Evolutionary conservation across 2,797 vertebrate species (phyloP).

Genomic region (Dryobates pubescens): DNA sequence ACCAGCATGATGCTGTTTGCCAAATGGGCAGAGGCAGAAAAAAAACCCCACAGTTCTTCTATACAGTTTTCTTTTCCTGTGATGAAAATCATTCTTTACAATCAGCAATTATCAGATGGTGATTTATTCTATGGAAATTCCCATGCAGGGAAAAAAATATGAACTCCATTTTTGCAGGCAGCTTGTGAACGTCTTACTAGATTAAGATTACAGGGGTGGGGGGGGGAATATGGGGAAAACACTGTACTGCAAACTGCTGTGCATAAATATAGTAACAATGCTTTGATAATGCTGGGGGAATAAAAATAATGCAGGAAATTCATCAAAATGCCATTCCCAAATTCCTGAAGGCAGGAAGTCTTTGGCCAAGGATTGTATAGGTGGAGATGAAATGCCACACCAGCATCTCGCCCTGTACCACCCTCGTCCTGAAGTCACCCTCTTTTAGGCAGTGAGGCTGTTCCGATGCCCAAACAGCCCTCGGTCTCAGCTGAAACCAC

Average conservation of each 20-base stretch:
- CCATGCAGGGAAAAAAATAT: not conserved
- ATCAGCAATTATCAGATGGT: constrained; percentile 2
- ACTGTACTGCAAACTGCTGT: not conserved
- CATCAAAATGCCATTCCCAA: not conserved
- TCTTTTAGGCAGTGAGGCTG: not conserved
- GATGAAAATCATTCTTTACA: constrained; percentile 1
- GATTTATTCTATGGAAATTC: constrained; percentile 6
- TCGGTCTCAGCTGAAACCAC: not conserved
- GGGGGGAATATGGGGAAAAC: not conserved
- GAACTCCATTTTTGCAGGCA: constrained; percentile 3
- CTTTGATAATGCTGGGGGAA: not conserved
- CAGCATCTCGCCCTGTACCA: not conserved
- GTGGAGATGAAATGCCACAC: not conserved
- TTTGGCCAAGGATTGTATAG: not conserved
- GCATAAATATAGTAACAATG: not conserved
- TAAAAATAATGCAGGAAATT: not conserved
- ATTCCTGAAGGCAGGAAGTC: not conserved
- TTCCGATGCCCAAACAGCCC: not conserved
- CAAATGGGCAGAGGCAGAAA: not conserved
- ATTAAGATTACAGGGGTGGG: not conserved
- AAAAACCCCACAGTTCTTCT: not conserved
- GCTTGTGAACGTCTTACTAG: constrained; percentile 10
- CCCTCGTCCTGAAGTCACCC: not conserved
- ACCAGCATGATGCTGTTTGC: not conserved
- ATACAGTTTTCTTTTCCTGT: not conserved